These are phyloP conservation scores for Xenentodon cancila DNA, from an alignment of 2,797 vertebrate genomes.

Conservation along the genomic window DNA sequence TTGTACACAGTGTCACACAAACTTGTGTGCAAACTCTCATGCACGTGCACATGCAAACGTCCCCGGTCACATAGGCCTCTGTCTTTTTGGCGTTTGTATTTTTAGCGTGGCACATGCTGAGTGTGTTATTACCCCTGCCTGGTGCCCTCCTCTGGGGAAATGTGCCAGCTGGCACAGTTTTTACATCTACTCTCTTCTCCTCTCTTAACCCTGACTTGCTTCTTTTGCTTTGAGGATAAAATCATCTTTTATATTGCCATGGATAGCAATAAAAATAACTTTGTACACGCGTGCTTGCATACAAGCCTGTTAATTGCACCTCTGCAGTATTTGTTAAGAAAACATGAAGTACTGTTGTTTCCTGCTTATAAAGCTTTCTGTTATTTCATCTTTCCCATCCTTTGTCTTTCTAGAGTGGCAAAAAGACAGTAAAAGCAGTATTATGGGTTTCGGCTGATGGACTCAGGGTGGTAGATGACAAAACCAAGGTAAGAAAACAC, in stretches of 20 bases:
- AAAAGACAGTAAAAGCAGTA: conserved; percentile 91
- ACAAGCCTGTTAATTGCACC: conserved; percentile 2
- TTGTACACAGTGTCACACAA: too few species aligned
- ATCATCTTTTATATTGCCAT: conserved; percentile 23
- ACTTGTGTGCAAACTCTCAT: not conserved
- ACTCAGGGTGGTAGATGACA: conserved; percentile 92
- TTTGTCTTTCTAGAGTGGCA: conserved; percentile 83
- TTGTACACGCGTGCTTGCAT: conserved; percentile 1
- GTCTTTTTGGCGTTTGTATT: conserved; percentile 42
- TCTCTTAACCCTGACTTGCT: conserved; percentile 15
- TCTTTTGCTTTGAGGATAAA: conserved; percentile 20
- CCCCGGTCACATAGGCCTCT: conserved; percentile 4
- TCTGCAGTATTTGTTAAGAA: too few species aligned
- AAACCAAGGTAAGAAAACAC: conserved; percentile 87
- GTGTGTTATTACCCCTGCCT: conserved; percentile 60
- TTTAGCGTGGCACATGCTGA: conserved; percentile 52
- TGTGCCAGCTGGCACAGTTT: conserved; percentile 53
- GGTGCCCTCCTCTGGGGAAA: conserved; percentile 61
- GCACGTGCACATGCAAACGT: not conserved
- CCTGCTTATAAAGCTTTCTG: not conserved
- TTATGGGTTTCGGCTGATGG: conserved; percentile 93
- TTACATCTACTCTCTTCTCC: conserved; percentile 10
- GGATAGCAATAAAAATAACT: not conserved
- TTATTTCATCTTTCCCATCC: not conserved
- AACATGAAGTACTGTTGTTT: not conserved